Percentiles rank a stretch among this genome's conserved stretches.
These are phyloP conservation scores for Arvicanthis niloticus DNA, from an alignment of 2,113 vertebrate species.

Conservation along the genomic window DNA sequence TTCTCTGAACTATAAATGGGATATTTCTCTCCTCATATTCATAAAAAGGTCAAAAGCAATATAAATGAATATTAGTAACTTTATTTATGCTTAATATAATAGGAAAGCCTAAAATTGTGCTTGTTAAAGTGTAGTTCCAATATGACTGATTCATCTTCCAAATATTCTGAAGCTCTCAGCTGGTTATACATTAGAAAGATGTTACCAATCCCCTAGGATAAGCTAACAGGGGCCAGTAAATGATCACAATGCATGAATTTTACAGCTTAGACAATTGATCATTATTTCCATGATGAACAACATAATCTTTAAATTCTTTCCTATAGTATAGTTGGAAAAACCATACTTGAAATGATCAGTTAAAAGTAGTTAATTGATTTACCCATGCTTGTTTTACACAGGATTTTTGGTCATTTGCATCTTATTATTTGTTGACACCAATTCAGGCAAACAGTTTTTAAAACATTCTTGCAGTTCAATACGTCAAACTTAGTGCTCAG, in stretches of 20 bases:
- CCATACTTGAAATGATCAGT: conserved; percentile 1
- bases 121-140: neutral
- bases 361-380: neutral
- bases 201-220: neutral
- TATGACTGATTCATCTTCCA: neutral
- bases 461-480: neutral
- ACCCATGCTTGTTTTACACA: neutral
- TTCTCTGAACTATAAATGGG: neutral
- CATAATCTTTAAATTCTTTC: conserved; percentile 15
- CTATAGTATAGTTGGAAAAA: neutral
- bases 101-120: neutral
- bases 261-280: neutral
- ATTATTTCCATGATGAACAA: conserved; percentile 8
- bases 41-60: neutral
- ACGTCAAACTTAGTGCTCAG: neutral
- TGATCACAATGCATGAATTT: neutral
- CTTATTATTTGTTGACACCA: neutral
- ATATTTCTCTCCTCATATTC: neutral
- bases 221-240: neutral
- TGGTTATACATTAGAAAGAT: neutral
- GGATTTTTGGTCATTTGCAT: neutral
- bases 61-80: neutral
- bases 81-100: conserved; percentile 22
- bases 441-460: neutral
- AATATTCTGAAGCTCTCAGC: conserved; percentile 5